Conservation (phyloP, 2,797 vertebrate genomes). For the Otolemur crassicaudatus region DNA sequence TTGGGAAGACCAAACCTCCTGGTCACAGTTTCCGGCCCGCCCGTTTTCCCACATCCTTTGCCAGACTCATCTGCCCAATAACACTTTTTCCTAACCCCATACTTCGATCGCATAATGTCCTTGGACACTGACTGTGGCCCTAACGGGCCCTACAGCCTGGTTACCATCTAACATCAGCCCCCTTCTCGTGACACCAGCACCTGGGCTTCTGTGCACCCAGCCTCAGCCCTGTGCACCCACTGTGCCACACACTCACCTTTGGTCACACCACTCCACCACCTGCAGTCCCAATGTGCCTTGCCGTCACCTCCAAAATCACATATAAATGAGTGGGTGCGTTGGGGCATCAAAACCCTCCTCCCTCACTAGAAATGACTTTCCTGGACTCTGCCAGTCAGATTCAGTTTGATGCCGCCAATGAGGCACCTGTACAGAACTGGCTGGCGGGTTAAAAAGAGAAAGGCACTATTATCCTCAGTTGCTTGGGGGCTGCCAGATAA, state of each 20-base stretch:
- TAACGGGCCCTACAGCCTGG: neutral
- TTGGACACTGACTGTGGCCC: neutral
- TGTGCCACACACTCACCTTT: rapidly evolving
- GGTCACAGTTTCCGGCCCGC: neutral
- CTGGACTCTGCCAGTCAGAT: neutral
- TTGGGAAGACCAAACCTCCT: neutral
- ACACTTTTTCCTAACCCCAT: neutral
- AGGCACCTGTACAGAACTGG: neutral
- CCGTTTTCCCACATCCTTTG: rapidly evolving
- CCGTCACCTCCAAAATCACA: neutral
- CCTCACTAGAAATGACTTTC: neutral
- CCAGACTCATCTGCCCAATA: neutral
- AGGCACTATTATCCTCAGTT: rapidly evolving
- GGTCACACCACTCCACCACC: neutral
- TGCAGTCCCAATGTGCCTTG: rapidly evolving
- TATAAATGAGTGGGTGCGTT: too few relatives aligned
- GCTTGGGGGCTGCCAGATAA: too few relatives aligned
- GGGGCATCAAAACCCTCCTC: too few relatives aligned
- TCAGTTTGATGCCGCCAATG: rapidly evolving
- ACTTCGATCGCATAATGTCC: neutral
- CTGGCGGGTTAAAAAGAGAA: neutral
- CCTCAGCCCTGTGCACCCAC: neutral
- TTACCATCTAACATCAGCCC: neutral
- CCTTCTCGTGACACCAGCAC: neutral
- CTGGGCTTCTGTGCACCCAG: neutral